Conservation (phyloP, 1,140 invertebrate genomes). For the Tyrophagus putrescentiae region DNA sequence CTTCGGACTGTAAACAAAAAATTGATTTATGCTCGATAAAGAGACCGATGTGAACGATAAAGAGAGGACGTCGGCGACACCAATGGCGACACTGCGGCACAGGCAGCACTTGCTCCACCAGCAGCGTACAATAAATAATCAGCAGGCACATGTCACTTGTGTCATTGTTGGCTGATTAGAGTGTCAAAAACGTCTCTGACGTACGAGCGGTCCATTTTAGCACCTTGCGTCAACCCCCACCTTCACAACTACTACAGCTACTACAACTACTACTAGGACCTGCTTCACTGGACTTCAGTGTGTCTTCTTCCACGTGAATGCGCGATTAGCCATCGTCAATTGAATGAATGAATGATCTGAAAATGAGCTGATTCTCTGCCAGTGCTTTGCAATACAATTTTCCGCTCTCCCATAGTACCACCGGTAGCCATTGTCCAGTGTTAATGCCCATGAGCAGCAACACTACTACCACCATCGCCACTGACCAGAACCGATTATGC, state of each 20-base stretch:
- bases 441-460: too few species aligned
- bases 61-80: too few species aligned
- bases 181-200: background rate
- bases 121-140: slow-evolving; percentile 10
- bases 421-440: too few species aligned
- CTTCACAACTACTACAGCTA: too few species aligned
- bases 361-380: too few species aligned
- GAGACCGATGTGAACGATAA: slow-evolving; percentile 10
- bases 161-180: slow-evolving; percentile 5
- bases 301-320: slow-evolving; percentile 10
- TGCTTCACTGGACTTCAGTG: background rate
- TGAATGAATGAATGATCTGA: too few species aligned
- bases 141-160: background rate
- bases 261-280: background rate
- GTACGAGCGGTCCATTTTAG: slow-evolving; percentile 8
- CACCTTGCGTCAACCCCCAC: too few species aligned
- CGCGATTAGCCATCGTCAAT: background rate
- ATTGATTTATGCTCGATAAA: slow-evolving; percentile 14
- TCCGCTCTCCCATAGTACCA: too few species aligned
- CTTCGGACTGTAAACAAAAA: slow-evolving; percentile 6
- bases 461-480: too few species aligned
- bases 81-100: too few species aligned
- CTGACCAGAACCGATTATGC: too few species aligned
- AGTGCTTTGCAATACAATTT: background rate
- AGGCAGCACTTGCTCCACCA: too few species aligned